Evolutionary conservation across 2,888 invertebrate genomes (phyloP), one percentile per base, ranked within the genome.

Genomic region (Dione vanillae): DNA sequence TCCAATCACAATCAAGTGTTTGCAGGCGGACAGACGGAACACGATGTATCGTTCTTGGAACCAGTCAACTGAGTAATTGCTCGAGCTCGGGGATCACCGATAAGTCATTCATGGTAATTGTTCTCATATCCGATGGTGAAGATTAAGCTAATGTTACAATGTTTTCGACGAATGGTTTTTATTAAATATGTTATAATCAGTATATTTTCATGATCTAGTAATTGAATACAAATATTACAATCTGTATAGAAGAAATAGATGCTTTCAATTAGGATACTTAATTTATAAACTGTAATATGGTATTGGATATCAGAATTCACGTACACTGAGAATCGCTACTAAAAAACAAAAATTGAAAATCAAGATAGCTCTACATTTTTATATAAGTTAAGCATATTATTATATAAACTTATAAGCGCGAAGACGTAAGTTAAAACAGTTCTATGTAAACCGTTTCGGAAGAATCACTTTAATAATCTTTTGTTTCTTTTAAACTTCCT

Each of bases 1-100:
- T 73, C 76, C 74, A 76, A 79, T 78, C 74, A 74, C 77, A 77
- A 77, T 78, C 78, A 74, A 76, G 70, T 72, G 70, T 72, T 70
- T 67, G 70, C 52, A 52, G 64, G 45, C 65, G 20, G 64, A 69
- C 64, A 43, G 67, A 52, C 16, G 61, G 61, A 40, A 70, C 67
- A 64, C 69, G 64, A 68, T 65, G 71, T 68, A 68, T 71, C 71
- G 68, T 59, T 64, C 66, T 47, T 59, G 64, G 67, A 61, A 45
- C 67, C 69, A 70, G 74, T 72, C 74, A 74, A 65, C 61, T 72
- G 74, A 65, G 62, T 74, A 72, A 72, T 74, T 74, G 67, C 67
- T 41, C 37, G 67, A 41, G 47, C 49, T 40, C 52, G 59, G 52
- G 54, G 65, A 74, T 71, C 65, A 68, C 58, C 49, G 41, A 59